Evolutionary conservation across 1,140 invertebrate genomes (phyloP).

Genomic region (Megalonaias nervosa): DNA sequence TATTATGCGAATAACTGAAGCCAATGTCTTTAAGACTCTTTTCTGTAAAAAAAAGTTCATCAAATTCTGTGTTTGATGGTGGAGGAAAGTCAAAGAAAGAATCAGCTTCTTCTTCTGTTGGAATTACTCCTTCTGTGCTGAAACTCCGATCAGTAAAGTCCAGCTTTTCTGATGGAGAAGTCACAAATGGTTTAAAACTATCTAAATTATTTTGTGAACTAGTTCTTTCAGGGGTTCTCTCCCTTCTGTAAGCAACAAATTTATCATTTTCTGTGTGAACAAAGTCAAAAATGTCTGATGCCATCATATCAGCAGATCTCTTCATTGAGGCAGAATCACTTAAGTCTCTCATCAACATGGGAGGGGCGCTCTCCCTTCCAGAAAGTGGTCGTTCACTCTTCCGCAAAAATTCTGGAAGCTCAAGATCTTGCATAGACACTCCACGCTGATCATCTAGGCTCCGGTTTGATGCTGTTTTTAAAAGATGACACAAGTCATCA

Average conservation of each 20-base stretch:
- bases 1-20: constrained; percentile 32
- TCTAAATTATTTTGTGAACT: not conserved
- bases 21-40: constrained; percentile 34
- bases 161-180: not conserved
- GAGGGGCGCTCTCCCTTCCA: constrained; percentile 12
- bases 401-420: constrained; percentile 26
- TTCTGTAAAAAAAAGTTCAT: constrained; percentile 17
- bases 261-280: constrained; percentile 34
- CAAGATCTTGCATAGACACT: constrained; percentile 64
- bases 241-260: constrained; percentile 34
- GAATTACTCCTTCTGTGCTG: constrained; percentile 40
- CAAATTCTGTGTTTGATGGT: constrained; percentile 16
- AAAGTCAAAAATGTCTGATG: constrained; percentile 24
- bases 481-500: constrained; percentile 75
- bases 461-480: constrained; percentile 82
- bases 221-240: constrained; percentile 13
- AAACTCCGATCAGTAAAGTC: constrained; percentile 40
- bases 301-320: not conserved
- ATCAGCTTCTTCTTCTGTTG: constrained; percentile 39
- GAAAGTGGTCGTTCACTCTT: not conserved
- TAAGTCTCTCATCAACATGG: not conserved
- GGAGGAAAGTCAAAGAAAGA: constrained; percentile 30
- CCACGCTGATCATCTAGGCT: constrained; percentile 86
- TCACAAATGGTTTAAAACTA: not conserved
- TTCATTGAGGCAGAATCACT: not conserved